Evolutionary conservation across 2,888 invertebrate species (phyloP), one percentile per base, ranked within the genome.

Genomic region (Proisotoma minuta): DNA sequence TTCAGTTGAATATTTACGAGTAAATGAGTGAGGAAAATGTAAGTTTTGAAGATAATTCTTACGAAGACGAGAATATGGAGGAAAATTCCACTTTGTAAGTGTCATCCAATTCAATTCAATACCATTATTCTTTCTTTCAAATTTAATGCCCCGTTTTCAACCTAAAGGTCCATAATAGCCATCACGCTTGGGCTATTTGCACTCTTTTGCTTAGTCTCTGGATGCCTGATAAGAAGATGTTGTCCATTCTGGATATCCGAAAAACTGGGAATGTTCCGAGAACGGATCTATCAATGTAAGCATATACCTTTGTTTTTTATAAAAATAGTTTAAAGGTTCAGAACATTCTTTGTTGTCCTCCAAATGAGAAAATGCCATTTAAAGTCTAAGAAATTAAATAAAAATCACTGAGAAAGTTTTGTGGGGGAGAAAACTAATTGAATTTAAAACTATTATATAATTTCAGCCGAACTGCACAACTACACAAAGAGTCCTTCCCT

Each of bases 221-320:
- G 53, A 29, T 54, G 53, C 29, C 34, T 54, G n/a, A 26, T 56
- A 56, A 40, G 43, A 56, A 40, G 43, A 15, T 56, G 56, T 27
- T 56, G 56, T 23, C 56, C 56, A 10, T 56, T 56, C 56, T 56
- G 56, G 56, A 20, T 56, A 20, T 56, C 56, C 29, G 56, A 56
- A 26, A 56, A 56, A 47, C 22, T 56, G n/a, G 56, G 56, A 39
- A 56, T 40, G 43, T 56, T 56, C 43, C 56, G 56, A 27, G 56
- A 56, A 12, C 40, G 56, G 47, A 43, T 56, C 24, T 56, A 56
- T 23, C 56, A 56, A 40, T 23, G 56, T 56, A 56, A 3, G 56
- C 43, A 18, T 39, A 43, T 12, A n/a, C n/a, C n/a, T n/a, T n/a
- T n/a, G n/a, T n/a, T n/a, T n/a, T n/a, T n/a, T n/a, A n/a, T n/a